Percentiles rank a stretch among this genome's conserved stretches.
Conservation (phyloP, 1,140 invertebrate genomes). For the Galleria mellonella region DNA sequence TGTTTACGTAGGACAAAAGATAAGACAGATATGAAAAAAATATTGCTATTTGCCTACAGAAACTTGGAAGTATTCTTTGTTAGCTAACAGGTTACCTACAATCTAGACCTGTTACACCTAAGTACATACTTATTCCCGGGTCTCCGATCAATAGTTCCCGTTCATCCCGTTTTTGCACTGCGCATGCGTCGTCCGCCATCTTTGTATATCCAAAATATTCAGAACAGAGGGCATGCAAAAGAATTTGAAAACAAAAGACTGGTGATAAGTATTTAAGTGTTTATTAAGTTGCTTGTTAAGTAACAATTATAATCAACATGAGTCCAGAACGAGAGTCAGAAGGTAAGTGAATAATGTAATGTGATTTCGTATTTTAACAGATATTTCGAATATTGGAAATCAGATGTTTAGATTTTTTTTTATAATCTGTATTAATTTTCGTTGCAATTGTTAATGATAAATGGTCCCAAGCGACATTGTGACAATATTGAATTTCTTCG, state of each 20-base stretch:
- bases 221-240: constrained; percentile 11
- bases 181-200: constrained; percentile 41
- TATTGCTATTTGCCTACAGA: too few relatives aligned
- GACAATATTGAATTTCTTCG: too few relatives aligned
- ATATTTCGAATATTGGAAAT: too few relatives aligned
- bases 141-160: constrained; percentile 39
- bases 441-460: neutral
- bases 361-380: too few relatives aligned
- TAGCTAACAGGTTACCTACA: neutral
- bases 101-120: constrained; percentile 20
- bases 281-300: neutral
- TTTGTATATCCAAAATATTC: constrained; percentile 6
- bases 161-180: constrained; percentile 9
- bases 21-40: too few relatives aligned
- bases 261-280: constrained; percentile 14
- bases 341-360: constrained; percentile 21
- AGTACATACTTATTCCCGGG: constrained; percentile 16
- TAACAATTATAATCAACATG: constrained; percentile 25
- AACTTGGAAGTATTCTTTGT: too few relatives aligned
- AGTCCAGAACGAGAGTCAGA: constrained; percentile 35
- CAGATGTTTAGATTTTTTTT: neutral
- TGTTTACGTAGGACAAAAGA: too few relatives aligned
- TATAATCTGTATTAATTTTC: neutral
- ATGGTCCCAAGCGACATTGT: too few relatives aligned
- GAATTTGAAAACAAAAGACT: constrained; percentile 31